A percentile compares a stretch with the other conserved stretches of the same genome.
Evolutionary conservation across 64 coral and sea anemone genomes (phyloP).

Genomic region (Hydrozoanthus tunicans): DNA sequence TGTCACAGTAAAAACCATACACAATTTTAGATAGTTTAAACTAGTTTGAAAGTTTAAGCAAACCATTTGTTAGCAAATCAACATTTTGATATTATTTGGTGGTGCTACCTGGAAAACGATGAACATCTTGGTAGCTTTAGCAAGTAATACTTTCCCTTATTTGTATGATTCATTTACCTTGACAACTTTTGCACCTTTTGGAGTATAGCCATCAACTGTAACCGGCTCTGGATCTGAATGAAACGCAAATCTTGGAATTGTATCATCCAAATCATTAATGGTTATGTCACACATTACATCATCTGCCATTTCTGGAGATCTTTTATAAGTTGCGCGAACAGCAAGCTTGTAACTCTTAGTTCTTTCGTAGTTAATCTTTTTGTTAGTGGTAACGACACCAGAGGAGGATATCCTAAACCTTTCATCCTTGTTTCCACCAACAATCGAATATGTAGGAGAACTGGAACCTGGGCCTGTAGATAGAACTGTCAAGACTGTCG

Average conservation of each 20-base stretch:
- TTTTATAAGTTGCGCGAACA: slow-evolving; percentile 2
- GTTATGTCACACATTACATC: slow-evolving; percentile 30
- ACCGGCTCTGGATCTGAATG: slow-evolving; percentile 14
- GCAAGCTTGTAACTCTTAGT: slow-evolving; percentile 8
- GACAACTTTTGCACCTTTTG: slow-evolving; percentile 8
- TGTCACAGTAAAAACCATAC: too few relatives aligned
- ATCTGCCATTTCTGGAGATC: slow-evolving; percentile 28
- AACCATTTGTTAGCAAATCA: too few relatives aligned
- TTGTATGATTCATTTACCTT: slow-evolving; percentile 9
- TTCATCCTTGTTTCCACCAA: slow-evolving; percentile 11
- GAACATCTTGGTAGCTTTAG: not conserved
- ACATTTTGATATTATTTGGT: not conserved
- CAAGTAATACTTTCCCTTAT: not conserved
- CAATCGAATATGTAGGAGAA: not conserved
- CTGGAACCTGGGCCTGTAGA: slow-evolving; percentile 24
- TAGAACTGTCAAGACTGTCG: slow-evolving; percentile 29
- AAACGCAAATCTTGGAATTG: slow-evolving; percentile 30
- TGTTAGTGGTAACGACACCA: not conserved
- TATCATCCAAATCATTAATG: slow-evolving; percentile 21
- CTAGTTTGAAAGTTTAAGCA: too few relatives aligned
- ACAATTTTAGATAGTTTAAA: too few relatives aligned
- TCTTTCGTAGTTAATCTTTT: not conserved
- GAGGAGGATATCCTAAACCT: not conserved
- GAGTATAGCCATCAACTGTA: slow-evolving; percentile 6
- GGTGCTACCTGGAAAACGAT: not conserved